Conservation (phyloP, 2,888 invertebrate species). For the Aporophyla nigra region DNA sequence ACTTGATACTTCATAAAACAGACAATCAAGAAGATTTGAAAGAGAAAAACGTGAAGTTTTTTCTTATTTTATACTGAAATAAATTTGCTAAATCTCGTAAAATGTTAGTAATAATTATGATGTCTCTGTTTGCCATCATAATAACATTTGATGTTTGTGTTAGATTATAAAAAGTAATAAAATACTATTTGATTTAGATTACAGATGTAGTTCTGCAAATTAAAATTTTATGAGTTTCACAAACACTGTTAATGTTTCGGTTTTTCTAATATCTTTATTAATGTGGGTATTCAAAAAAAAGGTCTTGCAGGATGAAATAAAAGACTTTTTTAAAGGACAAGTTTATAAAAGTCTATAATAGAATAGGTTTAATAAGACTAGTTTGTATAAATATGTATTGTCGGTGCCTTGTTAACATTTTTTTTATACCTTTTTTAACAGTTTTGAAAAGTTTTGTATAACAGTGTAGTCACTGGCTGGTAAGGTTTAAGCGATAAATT, state of each 20-base stretch:
- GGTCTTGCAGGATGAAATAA: too few species aligned
- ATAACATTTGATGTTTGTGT: not conserved
- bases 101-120: not conserved
- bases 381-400: too few species aligned
- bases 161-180: constrained; percentile 3
- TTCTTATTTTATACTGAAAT: not conserved
- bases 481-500: too few species aligned
- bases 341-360: too few species aligned
- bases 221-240: constrained; percentile 4
- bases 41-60: not conserved
- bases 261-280: not conserved
- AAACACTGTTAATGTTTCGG: not conserved
- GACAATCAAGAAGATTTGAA: not conserved
- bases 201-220: not conserved
- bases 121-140: not conserved
- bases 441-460: too few species aligned
- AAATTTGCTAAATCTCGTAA: not conserved
- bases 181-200: not conserved
- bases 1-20: not conserved
- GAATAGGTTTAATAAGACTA: too few species aligned
- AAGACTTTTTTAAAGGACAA: too few species aligned
- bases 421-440: too few species aligned
- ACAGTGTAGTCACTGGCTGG: too few species aligned
- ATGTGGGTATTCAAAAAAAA: too few species aligned
- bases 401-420: too few species aligned